phyloP scores from a whole-genome alignment of 2,797 vertebrate species.

The Rhinoraja longicauda region DNA sequence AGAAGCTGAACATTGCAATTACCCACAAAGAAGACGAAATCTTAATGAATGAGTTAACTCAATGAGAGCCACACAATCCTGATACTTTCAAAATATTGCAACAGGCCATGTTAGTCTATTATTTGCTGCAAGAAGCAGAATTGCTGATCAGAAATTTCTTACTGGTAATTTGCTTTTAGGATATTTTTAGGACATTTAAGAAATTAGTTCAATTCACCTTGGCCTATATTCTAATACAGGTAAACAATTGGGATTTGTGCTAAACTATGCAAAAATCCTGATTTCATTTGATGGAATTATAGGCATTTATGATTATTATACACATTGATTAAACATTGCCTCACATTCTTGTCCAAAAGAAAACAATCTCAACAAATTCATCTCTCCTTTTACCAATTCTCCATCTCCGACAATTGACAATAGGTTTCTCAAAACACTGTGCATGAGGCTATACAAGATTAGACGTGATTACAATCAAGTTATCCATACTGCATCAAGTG shows the following conservation, averaged over 20 bases:
- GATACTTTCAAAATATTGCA: not conserved
- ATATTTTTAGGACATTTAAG: too few species aligned
- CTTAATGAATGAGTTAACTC: not conserved
- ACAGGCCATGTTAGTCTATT: not conserved
- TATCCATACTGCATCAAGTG: too few species aligned
- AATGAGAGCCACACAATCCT: not conserved
- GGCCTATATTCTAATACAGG: not conserved
- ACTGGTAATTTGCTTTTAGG: not conserved
- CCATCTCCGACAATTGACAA: not conserved
- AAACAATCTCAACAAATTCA: too few species aligned
- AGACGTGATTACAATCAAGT: too few species aligned
- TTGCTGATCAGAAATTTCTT: not conserved
- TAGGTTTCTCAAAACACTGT: not conserved
- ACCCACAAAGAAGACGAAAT: not conserved
- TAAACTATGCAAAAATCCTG: not conserved
- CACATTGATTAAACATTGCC: too few species aligned
- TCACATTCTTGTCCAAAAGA: too few species aligned
- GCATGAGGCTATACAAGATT: too few species aligned
- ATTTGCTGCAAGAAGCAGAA: not conserved
- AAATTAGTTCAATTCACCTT: not conserved
- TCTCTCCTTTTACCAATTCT: too few species aligned
- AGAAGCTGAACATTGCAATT: not conserved
- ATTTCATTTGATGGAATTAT: not conserved
- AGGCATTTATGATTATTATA: too few species aligned
- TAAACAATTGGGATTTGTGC: conserved; percentile 19